Conservation (phyloP, 2,797 vertebrate genomes). For the Tympanoctomys barrerae region DNA sequence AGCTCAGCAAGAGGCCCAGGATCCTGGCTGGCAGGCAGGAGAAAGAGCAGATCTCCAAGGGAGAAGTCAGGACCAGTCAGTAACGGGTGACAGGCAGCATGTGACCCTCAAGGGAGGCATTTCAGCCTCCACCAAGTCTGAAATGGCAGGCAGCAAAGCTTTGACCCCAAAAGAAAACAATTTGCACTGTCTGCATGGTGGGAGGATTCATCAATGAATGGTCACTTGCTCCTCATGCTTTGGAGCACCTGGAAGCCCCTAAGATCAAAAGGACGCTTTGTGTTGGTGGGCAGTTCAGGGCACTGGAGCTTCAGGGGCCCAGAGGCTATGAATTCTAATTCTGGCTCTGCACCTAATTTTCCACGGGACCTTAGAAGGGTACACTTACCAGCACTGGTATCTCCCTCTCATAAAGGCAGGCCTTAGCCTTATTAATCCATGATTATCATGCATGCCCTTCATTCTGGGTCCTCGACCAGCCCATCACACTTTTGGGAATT, state of each 20-base stretch:
- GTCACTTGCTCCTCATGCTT: conserved; percentile 67
- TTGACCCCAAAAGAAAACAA: conserved; percentile 83
- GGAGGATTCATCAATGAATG: conserved; percentile 71
- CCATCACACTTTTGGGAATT: not conserved
- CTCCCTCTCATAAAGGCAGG: not conserved
- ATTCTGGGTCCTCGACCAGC: not conserved
- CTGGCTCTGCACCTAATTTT: conserved; percentile 42
- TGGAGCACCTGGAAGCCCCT: conserved; percentile 30
- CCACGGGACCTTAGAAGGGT: not conserved
- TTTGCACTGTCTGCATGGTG: conserved; percentile 51
- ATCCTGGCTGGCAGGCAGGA: not conserved
- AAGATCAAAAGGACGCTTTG: not conserved
- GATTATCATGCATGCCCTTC: not conserved
- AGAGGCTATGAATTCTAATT: conserved; percentile 71
- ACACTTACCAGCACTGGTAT: not conserved
- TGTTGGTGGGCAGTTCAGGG: not conserved
- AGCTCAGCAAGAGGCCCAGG: not conserved
- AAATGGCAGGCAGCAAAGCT: conserved; percentile 79
- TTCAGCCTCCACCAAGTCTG: conserved; percentile 63
- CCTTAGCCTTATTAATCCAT: conserved; percentile 22
- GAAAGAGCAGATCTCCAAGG: not conserved
- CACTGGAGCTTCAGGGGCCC: not conserved
- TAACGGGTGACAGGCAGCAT: conserved; percentile 57
- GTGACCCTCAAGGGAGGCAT: conserved; percentile 77
- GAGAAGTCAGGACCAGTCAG: conserved; percentile 54